Conservation (phyloP, 53 echinoderm and acorn worm species). For the Luidia sarsii region DNA sequence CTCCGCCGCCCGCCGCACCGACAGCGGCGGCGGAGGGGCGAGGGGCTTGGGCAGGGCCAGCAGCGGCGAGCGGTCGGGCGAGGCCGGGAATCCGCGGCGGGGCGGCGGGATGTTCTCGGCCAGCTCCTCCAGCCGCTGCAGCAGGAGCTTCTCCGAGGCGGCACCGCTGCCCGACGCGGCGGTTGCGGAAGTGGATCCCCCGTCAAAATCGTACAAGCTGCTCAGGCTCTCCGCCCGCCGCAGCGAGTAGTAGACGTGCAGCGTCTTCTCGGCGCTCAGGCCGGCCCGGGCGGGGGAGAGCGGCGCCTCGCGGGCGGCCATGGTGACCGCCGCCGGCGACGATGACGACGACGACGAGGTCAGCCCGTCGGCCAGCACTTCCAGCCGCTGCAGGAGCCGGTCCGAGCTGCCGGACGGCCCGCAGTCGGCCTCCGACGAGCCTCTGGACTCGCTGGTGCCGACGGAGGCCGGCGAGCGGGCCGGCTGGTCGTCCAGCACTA, state of each 20-base stretch:
- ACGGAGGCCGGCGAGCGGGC: background rate
- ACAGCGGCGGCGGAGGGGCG: background rate
- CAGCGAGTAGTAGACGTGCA: slow-evolving; percentile 50
- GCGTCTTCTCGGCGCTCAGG: slow-evolving; percentile 21
- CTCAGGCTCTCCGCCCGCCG: slow-evolving; percentile 42
- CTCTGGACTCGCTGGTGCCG: background rate
- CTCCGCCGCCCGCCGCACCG: too few relatives aligned
- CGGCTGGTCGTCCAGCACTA: slow-evolving; percentile 17
- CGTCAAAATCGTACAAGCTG: slow-evolving; percentile 47
- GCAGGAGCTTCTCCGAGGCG: slow-evolving; percentile 50
- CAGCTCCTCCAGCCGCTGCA: slow-evolving; percentile 42
- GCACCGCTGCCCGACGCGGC: too few relatives aligned
- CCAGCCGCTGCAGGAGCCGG: slow-evolving; percentile 25
- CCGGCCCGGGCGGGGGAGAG: slow-evolving; percentile 40
- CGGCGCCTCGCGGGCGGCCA: slow-evolving; percentile 13
- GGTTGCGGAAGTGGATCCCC: slow-evolving; percentile 43
- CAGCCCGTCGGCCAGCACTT: slow-evolving; percentile 14
- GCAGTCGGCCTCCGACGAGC: slow-evolving; percentile 1
- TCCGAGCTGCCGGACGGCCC: slow-evolving; percentile 12
- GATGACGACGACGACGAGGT: slow-evolving; percentile 1
- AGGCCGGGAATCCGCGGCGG: background rate
- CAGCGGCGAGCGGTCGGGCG: slow-evolving; percentile 22
- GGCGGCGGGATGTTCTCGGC: slow-evolving; percentile 40
- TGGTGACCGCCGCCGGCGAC: slow-evolving; percentile 18
- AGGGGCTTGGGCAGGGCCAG: slow-evolving; percentile 18